A percentile compares a stretch with the other conserved stretches of the same genome.
Evolutionary conservation across 2,888 invertebrate genomes (phyloP).

Genomic region (Tetramorium bicarinatum): DNA sequence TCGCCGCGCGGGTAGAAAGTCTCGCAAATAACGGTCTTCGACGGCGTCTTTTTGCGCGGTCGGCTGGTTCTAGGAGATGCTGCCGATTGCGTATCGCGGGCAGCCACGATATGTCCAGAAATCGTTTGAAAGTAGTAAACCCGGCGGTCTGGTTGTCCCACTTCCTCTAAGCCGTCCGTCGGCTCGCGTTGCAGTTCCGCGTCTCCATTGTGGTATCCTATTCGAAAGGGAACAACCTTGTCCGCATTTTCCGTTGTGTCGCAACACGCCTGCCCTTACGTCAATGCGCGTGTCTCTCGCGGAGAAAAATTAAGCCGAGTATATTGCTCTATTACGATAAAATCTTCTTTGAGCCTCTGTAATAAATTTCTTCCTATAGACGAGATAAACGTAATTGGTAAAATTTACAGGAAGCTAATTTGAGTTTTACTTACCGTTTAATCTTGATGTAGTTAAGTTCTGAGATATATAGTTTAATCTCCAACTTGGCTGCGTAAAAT

Average conservation of each 20-base stretch:
- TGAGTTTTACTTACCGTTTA: background rate
- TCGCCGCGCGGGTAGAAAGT: conserved; percentile 38
- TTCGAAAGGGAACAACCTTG: conserved; percentile 76
- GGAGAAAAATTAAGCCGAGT: background rate
- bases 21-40: conserved; percentile 47
- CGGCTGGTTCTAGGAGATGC: conserved; percentile 35
- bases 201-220: conserved; percentile 68
- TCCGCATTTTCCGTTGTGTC: conserved; percentile 73
- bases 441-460: background rate
- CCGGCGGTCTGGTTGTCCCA: conserved; percentile 62
- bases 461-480: background rate
- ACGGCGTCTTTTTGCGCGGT: conserved; percentile 22
- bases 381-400: background rate
- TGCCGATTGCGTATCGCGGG: conserved; percentile 43
- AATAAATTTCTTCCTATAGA: background rate
- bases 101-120: conserved; percentile 60
- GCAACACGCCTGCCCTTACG: conserved; percentile 60
- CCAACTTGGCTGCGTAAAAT: background rate
- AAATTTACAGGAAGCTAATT: background rate
- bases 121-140: conserved; percentile 71
- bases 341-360: background rate
- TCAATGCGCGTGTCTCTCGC: conserved; percentile 4
- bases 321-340: background rate
- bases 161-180: conserved; percentile 64
- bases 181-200: conserved; percentile 72